Evolutionary conservation across 2,888 invertebrate genomes (phyloP).

Genomic region (Clostera curtula): DNA sequence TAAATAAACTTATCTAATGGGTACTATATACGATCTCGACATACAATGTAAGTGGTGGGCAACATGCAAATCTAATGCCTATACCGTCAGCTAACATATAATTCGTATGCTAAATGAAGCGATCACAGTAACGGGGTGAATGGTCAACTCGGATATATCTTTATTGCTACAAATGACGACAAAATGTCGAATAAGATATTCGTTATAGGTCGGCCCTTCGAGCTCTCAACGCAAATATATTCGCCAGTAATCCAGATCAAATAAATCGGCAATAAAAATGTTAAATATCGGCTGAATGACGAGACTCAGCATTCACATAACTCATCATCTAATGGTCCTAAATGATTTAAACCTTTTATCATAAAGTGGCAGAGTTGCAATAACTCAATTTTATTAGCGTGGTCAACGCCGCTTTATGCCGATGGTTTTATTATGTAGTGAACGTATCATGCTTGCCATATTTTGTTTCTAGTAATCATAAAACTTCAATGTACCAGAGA

Average conservation of each 20-base stretch:
- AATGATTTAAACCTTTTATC: conserved; percentile 74
- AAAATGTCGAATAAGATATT: conserved; percentile 50
- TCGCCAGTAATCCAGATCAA: conserved; percentile 58
- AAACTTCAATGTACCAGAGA: conserved; percentile 45
- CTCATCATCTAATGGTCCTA: conserved; percentile 72
- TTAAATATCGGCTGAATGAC: conserved; percentile 66
- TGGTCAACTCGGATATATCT: conserved; percentile 67
- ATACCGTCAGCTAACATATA: conserved; percentile 55
- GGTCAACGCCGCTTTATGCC: conserved; percentile 62
- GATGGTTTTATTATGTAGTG: conserved; percentile 59
- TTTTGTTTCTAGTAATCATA: conserved; percentile 43
- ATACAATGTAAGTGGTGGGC: conserved; percentile 40
- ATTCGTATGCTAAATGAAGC: conserved; percentile 67
- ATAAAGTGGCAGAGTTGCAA: conserved; percentile 67
- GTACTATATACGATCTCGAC: conserved; percentile 36
- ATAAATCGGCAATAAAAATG: conserved; percentile 67
- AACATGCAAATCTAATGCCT: conserved; percentile 70
- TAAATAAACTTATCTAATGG: conserved; percentile 36
- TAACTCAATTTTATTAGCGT: conserved; percentile 71
- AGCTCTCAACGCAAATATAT: conserved; percentile 48
- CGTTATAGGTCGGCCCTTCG: conserved; percentile 34
- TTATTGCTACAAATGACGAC: conserved; percentile 59
- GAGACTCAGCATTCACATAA: conserved; percentile 65
- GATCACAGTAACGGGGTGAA: conserved; percentile 62
- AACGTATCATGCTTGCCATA: conserved; percentile 42